phyloP scores from a whole-genome alignment of 2,888 invertebrate species.

The Ophonus ardosiacus region DNA sequence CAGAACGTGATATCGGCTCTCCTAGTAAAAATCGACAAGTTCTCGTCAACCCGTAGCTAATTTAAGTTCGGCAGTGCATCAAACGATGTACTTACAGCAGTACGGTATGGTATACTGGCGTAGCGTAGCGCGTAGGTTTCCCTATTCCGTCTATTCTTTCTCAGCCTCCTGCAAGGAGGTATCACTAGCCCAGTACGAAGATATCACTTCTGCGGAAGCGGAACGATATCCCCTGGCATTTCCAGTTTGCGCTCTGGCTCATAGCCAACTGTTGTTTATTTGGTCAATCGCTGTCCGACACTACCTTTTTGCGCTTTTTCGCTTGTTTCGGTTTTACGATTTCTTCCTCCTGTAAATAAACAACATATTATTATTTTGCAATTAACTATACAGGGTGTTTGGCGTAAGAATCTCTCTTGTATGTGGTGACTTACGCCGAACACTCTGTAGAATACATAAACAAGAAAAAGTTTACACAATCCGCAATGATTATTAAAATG shows the following conservation, averaged over 20 bases:
- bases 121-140: background rate
- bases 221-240: constrained; percentile 48
- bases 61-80: constrained; percentile 61
- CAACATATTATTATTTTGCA: constrained; percentile 54
- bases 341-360: constrained; percentile 86
- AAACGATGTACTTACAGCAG: constrained; percentile 53
- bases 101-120: constrained; percentile 40
- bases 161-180: background rate
- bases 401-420: no score
- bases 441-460: constrained; percentile 53
- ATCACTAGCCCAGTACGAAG: constrained; percentile 61
- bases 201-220: constrained; percentile 36
- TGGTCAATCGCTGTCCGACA: constrained; percentile 95
- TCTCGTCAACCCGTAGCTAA: constrained; percentile 56
- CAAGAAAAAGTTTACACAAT: constrained; percentile 42
- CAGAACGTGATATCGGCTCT: constrained; percentile 48
- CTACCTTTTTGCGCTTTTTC: constrained; percentile 93
- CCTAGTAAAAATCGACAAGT: constrained; percentile 46
- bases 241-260: constrained; percentile 53
- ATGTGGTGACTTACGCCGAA: no score
- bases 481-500: background rate
- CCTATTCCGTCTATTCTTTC: background rate
- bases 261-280: constrained; percentile 67
- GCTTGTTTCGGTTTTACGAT: constrained; percentile 93
- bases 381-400: no score